A percentile compares a stretch with the other conserved stretches of the same genome.
phyloP scores from a whole-genome alignment of 1,140 invertebrate species.

The Belonocnema kinseyi region DNA sequence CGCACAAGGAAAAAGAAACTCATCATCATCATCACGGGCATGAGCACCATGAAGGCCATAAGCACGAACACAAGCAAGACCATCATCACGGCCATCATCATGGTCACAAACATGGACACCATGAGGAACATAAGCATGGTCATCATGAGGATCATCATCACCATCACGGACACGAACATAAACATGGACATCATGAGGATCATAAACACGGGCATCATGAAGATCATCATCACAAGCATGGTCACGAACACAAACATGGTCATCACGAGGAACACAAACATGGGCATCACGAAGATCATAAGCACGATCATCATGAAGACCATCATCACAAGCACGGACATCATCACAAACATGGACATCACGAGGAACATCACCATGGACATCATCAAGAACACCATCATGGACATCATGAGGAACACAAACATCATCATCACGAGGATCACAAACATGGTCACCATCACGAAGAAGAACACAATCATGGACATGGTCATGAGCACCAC shows the following conservation, averaged over 20 bases:
- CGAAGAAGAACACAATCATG: conserved; percentile 52
- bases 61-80: conserved; percentile 62
- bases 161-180: conserved; percentile 64
- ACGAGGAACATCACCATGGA: conserved; percentile 62
- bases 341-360: conserved; percentile 63
- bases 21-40: conserved; percentile 69
- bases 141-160: conserved; percentile 67
- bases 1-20: conserved; percentile 66
- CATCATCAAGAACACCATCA: conserved; percentile 61
- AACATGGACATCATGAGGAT: conserved; percentile 57
- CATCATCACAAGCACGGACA: conserved; percentile 64
- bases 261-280: conserved; percentile 55
- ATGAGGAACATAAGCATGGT: conserved; percentile 48
- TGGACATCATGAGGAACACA: conserved; percentile 54
- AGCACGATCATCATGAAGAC: conserved; percentile 60
- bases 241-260: conserved; percentile 51
- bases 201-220: conserved; percentile 55
- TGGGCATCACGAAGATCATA: conserved; percentile 56
- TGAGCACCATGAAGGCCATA: conserved; percentile 66
- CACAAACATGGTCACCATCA: conserved; percentile 63
- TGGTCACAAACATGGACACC: conserved; percentile 52
- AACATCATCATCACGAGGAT: conserved; percentile 59
- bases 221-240: conserved; percentile 54
- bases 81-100: conserved; percentile 62
- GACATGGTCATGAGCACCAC: conserved; percentile 58